Evolutionary conservation across 2,113 vertebrate genomes (phyloP).

Genomic region (Nipponia nippon): DNA sequence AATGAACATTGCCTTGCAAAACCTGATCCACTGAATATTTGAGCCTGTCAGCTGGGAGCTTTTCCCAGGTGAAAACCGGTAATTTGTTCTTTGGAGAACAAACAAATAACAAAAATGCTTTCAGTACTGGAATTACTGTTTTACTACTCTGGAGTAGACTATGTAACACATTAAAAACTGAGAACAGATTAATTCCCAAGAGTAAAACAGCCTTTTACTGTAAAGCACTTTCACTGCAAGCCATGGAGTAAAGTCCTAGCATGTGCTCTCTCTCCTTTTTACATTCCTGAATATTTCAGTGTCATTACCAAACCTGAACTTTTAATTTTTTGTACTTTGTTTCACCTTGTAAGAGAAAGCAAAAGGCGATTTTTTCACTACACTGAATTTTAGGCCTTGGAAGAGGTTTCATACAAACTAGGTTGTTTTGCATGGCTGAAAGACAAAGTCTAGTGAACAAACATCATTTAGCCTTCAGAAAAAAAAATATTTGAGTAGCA

Average conservation of each 20-base stretch:
- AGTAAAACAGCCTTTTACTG: slow-evolving; percentile 59
- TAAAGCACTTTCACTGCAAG: slow-evolving; percentile 56
- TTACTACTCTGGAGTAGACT: slow-evolving; percentile 28
- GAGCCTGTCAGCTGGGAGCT: not conserved
- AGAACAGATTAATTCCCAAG: slow-evolving; percentile 50
- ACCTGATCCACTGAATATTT: not conserved
- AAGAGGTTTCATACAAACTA: not conserved
- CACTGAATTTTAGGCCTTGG: not conserved
- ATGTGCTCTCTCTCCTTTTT: not conserved
- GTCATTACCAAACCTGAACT: slow-evolving; percentile 13
- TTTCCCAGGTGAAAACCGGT: slow-evolving; percentile 42
- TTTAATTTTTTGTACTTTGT: slow-evolving; percentile 20
- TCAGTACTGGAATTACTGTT: slow-evolving; percentile 49
- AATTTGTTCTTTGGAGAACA: slow-evolving; percentile 63
- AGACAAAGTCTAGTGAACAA: not conserved
- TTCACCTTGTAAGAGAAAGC: not conserved
- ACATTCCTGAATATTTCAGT: slow-evolving; percentile 61
- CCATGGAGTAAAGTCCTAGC: slow-evolving; percentile 24
- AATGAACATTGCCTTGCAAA: not conserved
- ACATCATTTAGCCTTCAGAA: not conserved
- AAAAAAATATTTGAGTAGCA: not conserved
- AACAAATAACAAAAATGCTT: slow-evolving; percentile 61
- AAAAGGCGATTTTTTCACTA: not conserved
- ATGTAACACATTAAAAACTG: slow-evolving; percentile 57
- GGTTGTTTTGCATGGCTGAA: not conserved